Evolutionary conservation across 2,888 invertebrate species (phyloP), one percentile per base, ranked within the genome.

Genomic region (Coelogynopora nodosa): DNA sequence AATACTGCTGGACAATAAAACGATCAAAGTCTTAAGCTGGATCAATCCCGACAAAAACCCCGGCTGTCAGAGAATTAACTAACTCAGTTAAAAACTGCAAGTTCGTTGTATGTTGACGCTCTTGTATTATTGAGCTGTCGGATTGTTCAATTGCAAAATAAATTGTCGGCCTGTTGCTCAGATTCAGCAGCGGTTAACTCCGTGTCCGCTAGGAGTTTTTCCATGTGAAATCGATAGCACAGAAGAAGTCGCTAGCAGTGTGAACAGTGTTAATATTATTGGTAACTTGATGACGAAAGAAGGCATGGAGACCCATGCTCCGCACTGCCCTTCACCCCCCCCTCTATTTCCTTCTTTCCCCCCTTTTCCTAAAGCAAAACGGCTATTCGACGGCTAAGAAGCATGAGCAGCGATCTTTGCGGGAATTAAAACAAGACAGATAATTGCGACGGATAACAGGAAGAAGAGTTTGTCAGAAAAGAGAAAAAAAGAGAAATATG

Each of bases 11-110:
- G 74, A 74, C 74, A 74, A 74, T 74, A 74, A 74, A 74, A 74
- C 74, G 74, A 74, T 74, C 74, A 74, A 74, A 74, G 74, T 74
- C 74, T 74, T 74, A 74, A 74, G 74, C 74, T 74, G 74, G 74
- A 74, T 74, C 74, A 74, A 74, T 74, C 74, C 74, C 74, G 74
- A 74, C 74, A 74, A 74, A 74, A 74, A 10, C 74, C 74, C 74
- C 23, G 74, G 23, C 74, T 74, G 23, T 74, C 74, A 23, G 5
- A 74, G 74, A 5, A 13, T 74, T 74, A 74, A 74, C 74, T 74
- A 74, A 74, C 74, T 74, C 23, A 49, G 49, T 49, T 49, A 49
- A 49, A 49, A 49, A 49, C 49, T 49, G 49, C 49, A 49, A 49
- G 49, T 49, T 49, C 49, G 49, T 49, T 49, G 49, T 49, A 49